Base-by-base conservation (phyloP, 2,888 invertebrate species). In the Nomada flava region DNA sequence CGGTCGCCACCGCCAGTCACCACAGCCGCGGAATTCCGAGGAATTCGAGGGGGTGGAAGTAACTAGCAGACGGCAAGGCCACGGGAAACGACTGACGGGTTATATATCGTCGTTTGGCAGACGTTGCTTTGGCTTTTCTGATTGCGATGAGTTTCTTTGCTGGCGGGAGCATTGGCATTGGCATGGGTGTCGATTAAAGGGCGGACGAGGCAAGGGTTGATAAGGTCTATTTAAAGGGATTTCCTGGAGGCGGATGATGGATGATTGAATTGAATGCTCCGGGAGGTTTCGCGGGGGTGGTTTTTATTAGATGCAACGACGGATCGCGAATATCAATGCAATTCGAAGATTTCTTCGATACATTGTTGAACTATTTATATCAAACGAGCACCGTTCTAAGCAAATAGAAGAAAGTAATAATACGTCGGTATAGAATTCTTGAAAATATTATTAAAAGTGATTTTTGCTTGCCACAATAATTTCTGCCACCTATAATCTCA, bases 1-100 rank as follows among this genome's bases (percentile, higher is more conserved):
- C 93, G 92, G 92, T 92, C 92, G 91, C 92, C 91, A 90, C 91
- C 90, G 90, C 91, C 91, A 91, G 92, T 92, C 90, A 91, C 92
- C 91, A 71, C 70, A 87, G 86, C 85, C 86, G 89, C 88, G 88
- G 85, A 88, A 86, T 87, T 89, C 89, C 87, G 72, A 73, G 86
- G 84, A 88, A 88, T 85, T 83, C 85, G 63, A 52, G 84, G 57
- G 59, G 80, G 36, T 44, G 55, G 52, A 23, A 57, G 62, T 26
- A 44, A 52, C 47, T n/a, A 18, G 60, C 59, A 50, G 76, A 69
- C 70, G 68, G 74, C 72, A 68, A 59, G 72, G 82, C 55, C 50
- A 62, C 20, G 50, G 70, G 50, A 36, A 70, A 60, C 29, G 2
- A 15, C 20, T 18, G 36, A 20, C 20, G 75, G 42, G 44, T 52